Conservation (phyloP, 2,113 vertebrate species). For the Melanostigma gelatinosum region DNA sequence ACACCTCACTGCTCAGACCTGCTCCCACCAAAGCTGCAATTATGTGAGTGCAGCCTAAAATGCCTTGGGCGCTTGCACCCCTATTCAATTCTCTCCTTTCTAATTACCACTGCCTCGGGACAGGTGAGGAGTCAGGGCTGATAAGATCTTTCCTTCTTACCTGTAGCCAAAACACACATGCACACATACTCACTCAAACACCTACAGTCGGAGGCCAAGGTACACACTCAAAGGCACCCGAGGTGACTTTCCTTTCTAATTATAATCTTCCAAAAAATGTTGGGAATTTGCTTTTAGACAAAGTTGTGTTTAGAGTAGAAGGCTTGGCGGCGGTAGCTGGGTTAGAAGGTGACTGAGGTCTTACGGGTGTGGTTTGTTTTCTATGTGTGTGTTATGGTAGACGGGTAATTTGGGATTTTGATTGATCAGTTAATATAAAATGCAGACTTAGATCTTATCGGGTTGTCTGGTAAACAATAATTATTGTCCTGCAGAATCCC, state of each 20-base stretch:
- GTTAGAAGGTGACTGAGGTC: conserved; percentile 54
- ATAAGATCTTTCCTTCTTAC: conserved; percentile 90
- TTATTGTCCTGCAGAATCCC: not conserved
- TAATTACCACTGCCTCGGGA: conserved; percentile 89
- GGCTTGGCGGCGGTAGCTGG: conserved; percentile 32
- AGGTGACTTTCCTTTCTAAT: conserved; percentile 86
- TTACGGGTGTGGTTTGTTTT: conserved; percentile 40
- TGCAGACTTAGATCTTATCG: conserved; percentile 15
- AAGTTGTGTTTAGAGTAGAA: conserved; percentile 76
- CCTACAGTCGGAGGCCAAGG: conserved; percentile 44
- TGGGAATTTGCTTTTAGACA: conserved; percentile 82
- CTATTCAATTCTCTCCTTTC: conserved; percentile 89
- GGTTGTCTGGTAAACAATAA: conserved; percentile 29
- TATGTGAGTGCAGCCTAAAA: conserved; percentile 86
- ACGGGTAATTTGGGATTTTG: conserved; percentile 14
- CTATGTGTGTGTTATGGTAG: conserved; percentile 23
- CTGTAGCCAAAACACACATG: conserved; percentile 82
- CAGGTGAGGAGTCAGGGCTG: conserved; percentile 89
- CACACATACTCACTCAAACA: conserved; percentile 64
- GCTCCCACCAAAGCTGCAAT: conserved; percentile 90
- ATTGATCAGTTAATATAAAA: conserved; percentile 25
- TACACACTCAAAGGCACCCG: conserved; percentile 57
- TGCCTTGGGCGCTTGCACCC: conserved; percentile 81
- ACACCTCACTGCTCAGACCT: conserved; percentile 85
- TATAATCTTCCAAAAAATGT: conserved; percentile 85